Evolutionary conservation across 2,113 vertebrate genomes (phyloP).

Genomic region (Hippocampus comes): DNA sequence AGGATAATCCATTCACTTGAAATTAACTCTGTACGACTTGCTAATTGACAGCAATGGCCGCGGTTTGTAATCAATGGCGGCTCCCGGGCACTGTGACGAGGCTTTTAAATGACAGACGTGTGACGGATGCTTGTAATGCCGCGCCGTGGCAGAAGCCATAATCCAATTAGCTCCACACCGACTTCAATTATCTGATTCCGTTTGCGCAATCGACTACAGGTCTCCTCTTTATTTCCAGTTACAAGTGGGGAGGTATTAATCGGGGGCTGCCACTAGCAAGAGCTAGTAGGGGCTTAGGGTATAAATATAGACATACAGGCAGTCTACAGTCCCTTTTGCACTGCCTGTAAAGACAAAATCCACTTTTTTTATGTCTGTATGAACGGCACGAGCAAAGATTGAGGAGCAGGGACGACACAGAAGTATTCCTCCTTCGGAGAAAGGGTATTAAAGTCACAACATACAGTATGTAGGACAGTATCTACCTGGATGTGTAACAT

Average conservation of each 20-base stretch:
- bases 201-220: slow-evolving; percentile 72
- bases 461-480: too few species aligned
- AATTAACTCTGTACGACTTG: slow-evolving; percentile 15
- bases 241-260: slow-evolving; percentile 21
- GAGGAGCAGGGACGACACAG: neutral
- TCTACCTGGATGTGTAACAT: too few species aligned
- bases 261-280: slow-evolving; percentile 18
- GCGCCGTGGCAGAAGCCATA: slow-evolving; percentile 65
- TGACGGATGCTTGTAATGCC: slow-evolving; percentile 58
- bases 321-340: neutral
- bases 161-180: slow-evolving; percentile 77
- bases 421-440: neutral
- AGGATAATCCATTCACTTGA: slow-evolving; percentile 3
- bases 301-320: slow-evolving; percentile 6
- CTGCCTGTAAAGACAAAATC: neutral
- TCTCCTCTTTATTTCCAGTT: slow-evolving; percentile 67
- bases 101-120: slow-evolving; percentile 57
- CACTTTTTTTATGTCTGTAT: neutral
- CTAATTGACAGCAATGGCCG: slow-evolving; percentile 27
- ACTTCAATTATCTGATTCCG: slow-evolving; percentile 81
- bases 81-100: slow-evolving; percentile 26
- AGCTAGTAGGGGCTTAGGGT: slow-evolving; percentile 8
- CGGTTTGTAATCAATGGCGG: slow-evolving; percentile 46
- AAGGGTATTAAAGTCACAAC: too few species aligned
- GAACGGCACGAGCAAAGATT: neutral